Evolutionary conservation across 1,140 invertebrate genomes (phyloP), one percentile per base, ranked within the genome.

Genomic region (Papilio helenus): DNA sequence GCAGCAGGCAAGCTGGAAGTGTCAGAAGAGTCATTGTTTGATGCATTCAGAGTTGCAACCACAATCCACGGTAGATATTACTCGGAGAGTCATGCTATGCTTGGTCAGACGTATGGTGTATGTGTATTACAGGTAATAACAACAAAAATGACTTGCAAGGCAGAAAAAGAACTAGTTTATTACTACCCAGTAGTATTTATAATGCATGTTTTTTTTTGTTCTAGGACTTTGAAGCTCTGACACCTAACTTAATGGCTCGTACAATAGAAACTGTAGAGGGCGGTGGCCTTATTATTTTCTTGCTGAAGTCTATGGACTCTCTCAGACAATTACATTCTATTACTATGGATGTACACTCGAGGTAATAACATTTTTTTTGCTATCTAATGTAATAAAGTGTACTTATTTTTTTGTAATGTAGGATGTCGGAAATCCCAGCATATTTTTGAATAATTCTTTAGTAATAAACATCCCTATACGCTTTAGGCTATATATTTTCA

Each of bases 261-360:
- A 99, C 99, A 8, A 97, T 99, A 84, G 99, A 99, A 96, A 99
- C 99, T 0, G 98, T 99, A 1, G 98, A 99, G 96, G 99, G 99
- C 78, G 99, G 99, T 80, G 99, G 99, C 26, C 86, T 99, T 0
- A 97, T 99, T 80, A 96, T 99, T 49, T 95, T 99, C 79, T 93
- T 99, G 10, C 94, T 99, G 0, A 97, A 98, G 89, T 97, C 97
- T 39, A 95, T 99, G 81, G 96, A 96, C 71, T 99, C 99, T 0
- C 94, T 99, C 8, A 97, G 98, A 91, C 99, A 99, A 90, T 95
- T 99, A 0, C 99, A 98, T 89, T 98, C 99, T 3, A 97, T 99
- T 96, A 97, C 97, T 81, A 99, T 99, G 99, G 99, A 99, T 96
- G 98, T 99, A 14, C 99, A 99, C 96, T 96, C 98, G 84, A 96